phyloP scores from a whole-genome alignment of 2,797 vertebrate genomes.

The Spea hammondii region DNA sequence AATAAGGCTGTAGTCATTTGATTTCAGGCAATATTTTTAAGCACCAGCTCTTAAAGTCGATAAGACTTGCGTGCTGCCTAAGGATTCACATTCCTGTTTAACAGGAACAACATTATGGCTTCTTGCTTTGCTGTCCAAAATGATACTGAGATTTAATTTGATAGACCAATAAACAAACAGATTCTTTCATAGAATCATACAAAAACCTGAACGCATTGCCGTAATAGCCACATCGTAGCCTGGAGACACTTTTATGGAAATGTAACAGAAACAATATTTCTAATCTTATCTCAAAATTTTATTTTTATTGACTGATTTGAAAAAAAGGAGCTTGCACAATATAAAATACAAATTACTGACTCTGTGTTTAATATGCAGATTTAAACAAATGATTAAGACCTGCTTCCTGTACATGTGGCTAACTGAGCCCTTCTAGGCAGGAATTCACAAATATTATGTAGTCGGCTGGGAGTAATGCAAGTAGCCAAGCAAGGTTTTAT shows the following conservation, averaged over 20 bases:
- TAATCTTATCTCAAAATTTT: background rate
- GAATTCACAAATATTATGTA: conserved; percentile 47
- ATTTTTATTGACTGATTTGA: conserved; percentile 27
- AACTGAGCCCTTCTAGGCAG: conserved; percentile 50
- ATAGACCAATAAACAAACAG: conserved; percentile 45
- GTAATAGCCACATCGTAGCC: conserved; percentile 32
- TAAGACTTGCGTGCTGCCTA: conserved; percentile 29
- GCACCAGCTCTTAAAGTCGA: conserved; percentile 34
- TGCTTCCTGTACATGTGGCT: conserved; percentile 48
- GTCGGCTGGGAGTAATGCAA: conserved; percentile 43
- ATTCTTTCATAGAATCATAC: conserved; percentile 37
- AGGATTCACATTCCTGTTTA: conserved; percentile 36
- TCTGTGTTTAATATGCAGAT: conserved; percentile 50
- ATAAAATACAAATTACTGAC: conserved; percentile 18
- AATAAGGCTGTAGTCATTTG: conserved; percentile 32
- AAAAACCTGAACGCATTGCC: conserved; percentile 18
- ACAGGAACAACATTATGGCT: conserved; percentile 36
- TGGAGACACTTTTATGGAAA: conserved; percentile 45
- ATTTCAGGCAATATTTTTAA: conserved; percentile 41
- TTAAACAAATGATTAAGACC: conserved; percentile 49
- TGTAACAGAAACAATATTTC: conserved; percentile 23
- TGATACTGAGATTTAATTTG: conserved; percentile 42
- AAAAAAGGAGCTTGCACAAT: conserved; percentile 33
- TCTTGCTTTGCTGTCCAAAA: conserved; percentile 44
- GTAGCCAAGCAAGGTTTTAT: conserved; percentile 40